phyloP scores from a whole-genome alignment of 2,113 vertebrate species.

The Paralichthys olivaceus region DNA sequence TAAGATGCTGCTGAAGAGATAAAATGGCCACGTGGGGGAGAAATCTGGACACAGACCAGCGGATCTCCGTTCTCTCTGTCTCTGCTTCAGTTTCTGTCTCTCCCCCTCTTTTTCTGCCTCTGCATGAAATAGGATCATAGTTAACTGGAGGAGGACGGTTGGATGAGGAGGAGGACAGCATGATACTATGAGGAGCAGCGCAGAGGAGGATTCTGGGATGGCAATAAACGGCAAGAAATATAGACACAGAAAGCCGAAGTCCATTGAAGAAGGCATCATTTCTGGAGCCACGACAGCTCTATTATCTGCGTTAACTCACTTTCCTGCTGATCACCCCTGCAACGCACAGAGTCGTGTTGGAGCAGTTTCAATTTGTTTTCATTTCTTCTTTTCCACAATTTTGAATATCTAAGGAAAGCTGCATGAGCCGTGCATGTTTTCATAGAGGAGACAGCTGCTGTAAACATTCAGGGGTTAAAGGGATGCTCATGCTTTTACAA shows the following conservation, averaged over 20 bases:
- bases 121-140: conserved; percentile 58
- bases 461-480: neutral
- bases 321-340: neutral
- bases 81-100: conserved; percentile 3
- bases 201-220: conserved; percentile 19
- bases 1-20: conserved; percentile 50
- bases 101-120: neutral
- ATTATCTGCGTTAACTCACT: neutral
- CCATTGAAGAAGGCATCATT: neutral
- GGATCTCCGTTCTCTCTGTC: neutral
- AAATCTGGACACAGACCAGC: conserved; percentile 48
- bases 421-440: neutral
- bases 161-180: conserved; percentile 15
- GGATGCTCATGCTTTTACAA: neutral
- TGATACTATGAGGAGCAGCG: neutral
- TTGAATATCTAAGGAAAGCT: neutral
- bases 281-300: neutral
- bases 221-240: neutral
- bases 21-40: conserved; percentile 34
- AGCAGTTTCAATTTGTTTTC: neutral
- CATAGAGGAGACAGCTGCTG: neutral
- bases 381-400: neutral
- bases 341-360: no score
- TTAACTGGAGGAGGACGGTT: conserved; percentile 27
- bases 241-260: neutral